Evolutionary conservation across 1,140 invertebrate genomes (phyloP), one percentile per base, ranked within the genome.

Genomic region (Lordiphosa collinella): DNA sequence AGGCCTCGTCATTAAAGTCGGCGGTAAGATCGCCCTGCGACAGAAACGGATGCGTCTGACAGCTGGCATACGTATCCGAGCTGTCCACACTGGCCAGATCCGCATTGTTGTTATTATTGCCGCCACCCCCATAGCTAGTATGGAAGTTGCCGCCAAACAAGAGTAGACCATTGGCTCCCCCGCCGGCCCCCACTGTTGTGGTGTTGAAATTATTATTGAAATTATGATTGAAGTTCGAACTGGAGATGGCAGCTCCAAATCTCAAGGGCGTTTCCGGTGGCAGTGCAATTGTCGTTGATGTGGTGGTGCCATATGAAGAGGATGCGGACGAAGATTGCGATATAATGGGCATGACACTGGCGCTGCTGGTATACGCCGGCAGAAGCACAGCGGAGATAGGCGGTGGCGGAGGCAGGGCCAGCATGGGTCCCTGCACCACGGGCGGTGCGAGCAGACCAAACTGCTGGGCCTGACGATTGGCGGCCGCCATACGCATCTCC

Each of bases 41-140:
- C 89, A 94, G 93, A 90, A 95, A 97, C 73, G 96, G 96, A 91
- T 98, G 96, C 64, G 97, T 98, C 91, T 96, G 94, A 91, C 97
- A 99, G 90, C 96, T 97, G 87, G 96, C 96, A 90, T 96, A 99
- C 51, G 97, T 98, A 90, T 98, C 97, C 22, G 94, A 95, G 75
- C 94, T 96, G 80, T 95, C 94, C 36, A 95, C 92, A 86, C 93
- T 95, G 47, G 93, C 94, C 56, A 94, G 89, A 49, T 95, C 94
- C 49, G 79, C 89, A 61, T 91, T 92, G 78, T 92, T 91, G 53
- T 89, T 89, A 63, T 90, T 90, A 72, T 91, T 91, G 38, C 87
- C 89, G 63, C 90, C 89, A 70, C 59, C 63, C 66, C 61, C 72
- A 41, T 54, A 72, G 58, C 43, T 74, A 49, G 16, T 50, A 36